phyloP scores from a whole-genome alignment of 2,797 vertebrate species.

The Pelodytes ibericus region DNA sequence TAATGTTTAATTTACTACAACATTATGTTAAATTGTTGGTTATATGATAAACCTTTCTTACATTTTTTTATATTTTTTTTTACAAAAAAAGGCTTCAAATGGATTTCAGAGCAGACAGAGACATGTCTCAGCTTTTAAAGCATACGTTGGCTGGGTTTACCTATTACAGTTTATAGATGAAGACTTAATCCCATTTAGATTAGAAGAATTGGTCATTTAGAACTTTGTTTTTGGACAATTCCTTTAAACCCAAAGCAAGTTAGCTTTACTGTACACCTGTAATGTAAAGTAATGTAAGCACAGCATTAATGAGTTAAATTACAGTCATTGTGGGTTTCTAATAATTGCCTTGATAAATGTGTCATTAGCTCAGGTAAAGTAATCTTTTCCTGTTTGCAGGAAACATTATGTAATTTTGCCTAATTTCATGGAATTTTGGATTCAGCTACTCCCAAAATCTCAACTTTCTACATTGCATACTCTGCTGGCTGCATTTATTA shows the following conservation, averaged over 20 bases:
- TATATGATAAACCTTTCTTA: background rate
- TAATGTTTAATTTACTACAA: background rate
- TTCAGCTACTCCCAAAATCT: background rate
- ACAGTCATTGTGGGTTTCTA: background rate
- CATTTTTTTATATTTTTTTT: too few relatives aligned
- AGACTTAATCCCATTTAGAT: too few relatives aligned
- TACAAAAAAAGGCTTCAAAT: too few relatives aligned
- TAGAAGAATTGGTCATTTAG: too few relatives aligned
- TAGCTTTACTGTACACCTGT: too few relatives aligned
- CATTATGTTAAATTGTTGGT: background rate
- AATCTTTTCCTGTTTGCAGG: constrained; percentile 25
- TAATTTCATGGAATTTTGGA: constrained; percentile 9
- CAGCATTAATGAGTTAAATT: background rate
- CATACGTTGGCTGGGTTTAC: too few relatives aligned
- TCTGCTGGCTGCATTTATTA: too few relatives aligned
- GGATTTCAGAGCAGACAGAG: too few relatives aligned
- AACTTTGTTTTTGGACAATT: too few relatives aligned
- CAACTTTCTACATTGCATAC: background rate
- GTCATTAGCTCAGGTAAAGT: constrained; percentile 26
- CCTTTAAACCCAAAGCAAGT: too few relatives aligned
- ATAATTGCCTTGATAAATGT: background rate
- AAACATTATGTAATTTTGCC: constrained; percentile 33
- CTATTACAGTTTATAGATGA: too few relatives aligned
- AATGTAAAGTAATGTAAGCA: background rate
- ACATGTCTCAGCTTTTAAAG: too few relatives aligned